Evolutionary conservation across 2,113 vertebrate species (phyloP).

Genomic region (Anser cygnoides): DNA sequence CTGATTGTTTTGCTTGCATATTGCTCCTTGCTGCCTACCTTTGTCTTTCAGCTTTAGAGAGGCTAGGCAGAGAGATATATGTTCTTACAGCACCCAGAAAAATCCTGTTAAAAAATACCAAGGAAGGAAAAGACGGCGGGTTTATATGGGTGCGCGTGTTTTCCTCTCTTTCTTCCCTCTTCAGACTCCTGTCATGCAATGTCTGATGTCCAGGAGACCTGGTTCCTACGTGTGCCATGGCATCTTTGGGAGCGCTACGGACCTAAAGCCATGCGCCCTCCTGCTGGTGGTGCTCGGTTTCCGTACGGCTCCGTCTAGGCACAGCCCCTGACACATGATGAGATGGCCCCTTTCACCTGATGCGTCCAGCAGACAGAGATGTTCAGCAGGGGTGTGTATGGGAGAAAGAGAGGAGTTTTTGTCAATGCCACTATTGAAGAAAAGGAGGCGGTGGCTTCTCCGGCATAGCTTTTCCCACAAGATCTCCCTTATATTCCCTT

Average conservation of each 20-base stretch:
- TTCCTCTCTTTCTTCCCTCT: not conserved
- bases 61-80: not conserved
- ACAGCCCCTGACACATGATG: not conserved
- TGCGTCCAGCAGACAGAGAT: not conserved
- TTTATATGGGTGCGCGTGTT: not conserved
- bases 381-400: not conserved
- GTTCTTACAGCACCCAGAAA: not conserved
- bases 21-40: not conserved
- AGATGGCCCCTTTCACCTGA: not conserved
- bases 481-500: not conserved
- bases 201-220: not conserved
- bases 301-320: not conserved
- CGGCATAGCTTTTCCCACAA: not conserved
- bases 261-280: fast-evolving
- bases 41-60: not conserved
- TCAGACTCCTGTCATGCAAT: not conserved
- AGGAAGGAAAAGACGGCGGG: not conserved
- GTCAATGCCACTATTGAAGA: not conserved
- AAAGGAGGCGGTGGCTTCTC: not conserved
- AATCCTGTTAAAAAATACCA: not conserved
- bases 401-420: not conserved
- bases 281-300: not conserved
- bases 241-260: not conserved
- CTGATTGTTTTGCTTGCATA: not conserved
- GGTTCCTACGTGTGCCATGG: fast-evolving